Evolutionary conservation across 64 coral and sea anemone genomes (phyloP), one percentile per base, ranked within the genome.

Genomic region (Stichodactyla mertensii): DNA sequence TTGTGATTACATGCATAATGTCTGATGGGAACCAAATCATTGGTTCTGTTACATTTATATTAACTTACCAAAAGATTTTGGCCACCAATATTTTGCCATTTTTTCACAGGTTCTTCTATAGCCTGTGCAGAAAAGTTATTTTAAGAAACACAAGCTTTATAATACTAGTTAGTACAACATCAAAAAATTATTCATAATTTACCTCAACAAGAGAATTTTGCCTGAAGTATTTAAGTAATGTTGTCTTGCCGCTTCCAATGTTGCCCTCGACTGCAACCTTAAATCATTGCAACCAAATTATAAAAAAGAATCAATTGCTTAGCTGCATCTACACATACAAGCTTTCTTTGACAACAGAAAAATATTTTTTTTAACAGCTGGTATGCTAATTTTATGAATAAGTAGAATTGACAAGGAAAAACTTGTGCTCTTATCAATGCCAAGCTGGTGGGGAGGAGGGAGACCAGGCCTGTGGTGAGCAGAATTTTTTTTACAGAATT

Each of bases 241-340:
- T 96, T 16, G 94, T 93, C 79, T 96, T 96, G 5, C 94, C 94
- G 88, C 94, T 96, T 55, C 94, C 94, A 77, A 96, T 96, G 64
- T 96, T 96, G 20, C 94, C 94, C 86, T 96, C 94, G 9, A 96
- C 94, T 15, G 94, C 88, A 77, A 96, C 88, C 94, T 96, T 26
- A 27, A 31, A 58, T 15, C 8, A 58, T 9, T 11, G 4, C 14
- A 58, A 4, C 56, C 56, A 58, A 11, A 58, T 15, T 45, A 45
- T 15, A 58, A 58, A 15, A 58, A 58, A 58, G 56, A 45, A 45
- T 45, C 36, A 45, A 2, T 45, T 45, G 1, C 36, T 45, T 45
- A 64, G 6, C 4, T 22, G 15, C 57, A 16, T 59, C 57, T 10
- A 66, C 18, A 66, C 19, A 64, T 16, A 23, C 62, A 22, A 66